phyloP scores from a whole-genome alignment of 2,113 vertebrate genomes.

The Phrynosoma blainvillii region DNA sequence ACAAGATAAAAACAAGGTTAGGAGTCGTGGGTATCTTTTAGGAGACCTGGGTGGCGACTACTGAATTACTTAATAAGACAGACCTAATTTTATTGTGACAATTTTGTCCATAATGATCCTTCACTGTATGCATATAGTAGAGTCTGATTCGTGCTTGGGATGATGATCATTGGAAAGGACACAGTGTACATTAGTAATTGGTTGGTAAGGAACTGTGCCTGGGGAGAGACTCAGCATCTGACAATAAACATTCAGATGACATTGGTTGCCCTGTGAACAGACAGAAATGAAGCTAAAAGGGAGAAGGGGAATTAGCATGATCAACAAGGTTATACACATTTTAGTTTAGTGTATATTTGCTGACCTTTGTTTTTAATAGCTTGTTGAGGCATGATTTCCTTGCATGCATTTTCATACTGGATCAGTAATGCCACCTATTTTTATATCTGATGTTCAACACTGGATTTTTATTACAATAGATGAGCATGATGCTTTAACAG shows the following conservation, averaged over 20 bases:
- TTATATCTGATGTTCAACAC: not conserved
- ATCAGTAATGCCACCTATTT: not conserved
- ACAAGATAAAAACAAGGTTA: slow-evolving; percentile 76
- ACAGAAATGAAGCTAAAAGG: not conserved
- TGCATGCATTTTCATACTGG: not conserved
- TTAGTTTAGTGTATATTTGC: not conserved
- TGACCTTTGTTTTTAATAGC: no score
- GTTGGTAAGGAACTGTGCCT: not conserved
- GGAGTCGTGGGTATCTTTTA: slow-evolving; percentile 43
- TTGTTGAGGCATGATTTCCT: no score
- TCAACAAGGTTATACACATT: not conserved
- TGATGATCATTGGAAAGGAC: slow-evolving; percentile 37
- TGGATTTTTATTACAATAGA: not conserved
- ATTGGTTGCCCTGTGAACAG: not conserved
- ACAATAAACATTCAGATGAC: not conserved
- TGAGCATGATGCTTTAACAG: not conserved
- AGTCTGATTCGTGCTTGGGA: slow-evolving; percentile 23
- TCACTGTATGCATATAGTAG: slow-evolving; percentile 15
- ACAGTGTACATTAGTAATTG: not conserved
- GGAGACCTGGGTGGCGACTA: not conserved
- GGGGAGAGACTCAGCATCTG: not conserved
- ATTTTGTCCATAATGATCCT: slow-evolving; percentile 1
- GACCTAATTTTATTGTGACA: slow-evolving; percentile 37
- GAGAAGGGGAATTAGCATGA: not conserved
- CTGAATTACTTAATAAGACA: slow-evolving; percentile 8